Evolutionary conservation across 2,797 vertebrate species (phyloP).

Genomic region (Diceros bicornis): DNA sequence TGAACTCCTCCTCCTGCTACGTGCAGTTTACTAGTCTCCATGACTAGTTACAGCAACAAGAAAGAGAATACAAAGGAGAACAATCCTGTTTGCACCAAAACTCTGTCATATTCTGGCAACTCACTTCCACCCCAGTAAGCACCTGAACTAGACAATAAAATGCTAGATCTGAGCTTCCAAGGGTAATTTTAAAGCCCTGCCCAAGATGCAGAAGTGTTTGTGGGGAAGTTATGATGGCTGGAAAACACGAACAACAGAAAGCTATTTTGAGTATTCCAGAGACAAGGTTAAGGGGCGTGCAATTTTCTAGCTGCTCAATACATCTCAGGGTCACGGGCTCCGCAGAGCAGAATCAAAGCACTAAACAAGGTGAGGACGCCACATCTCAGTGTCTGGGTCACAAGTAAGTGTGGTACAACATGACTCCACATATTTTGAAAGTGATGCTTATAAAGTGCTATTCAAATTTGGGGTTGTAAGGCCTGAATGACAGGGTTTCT

Average conservation of each 20-base stretch:
- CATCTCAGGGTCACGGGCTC: background rate
- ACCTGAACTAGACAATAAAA: constrained; percentile 62
- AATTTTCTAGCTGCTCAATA: constrained; percentile 34
- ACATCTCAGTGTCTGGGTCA: background rate
- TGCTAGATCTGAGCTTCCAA: constrained; percentile 14
- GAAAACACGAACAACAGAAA: constrained; percentile 49
- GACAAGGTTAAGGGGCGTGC: background rate
- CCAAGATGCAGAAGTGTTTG: constrained; percentile 17
- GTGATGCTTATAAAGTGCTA: background rate
- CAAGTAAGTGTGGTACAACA: background rate
- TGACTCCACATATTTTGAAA: background rate
- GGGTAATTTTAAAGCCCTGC: constrained; percentile 39
- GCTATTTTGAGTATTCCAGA: constrained; percentile 37
- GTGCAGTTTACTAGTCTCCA: background rate
- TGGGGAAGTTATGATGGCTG: background rate
- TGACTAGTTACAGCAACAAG: background rate
- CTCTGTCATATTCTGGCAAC: constrained; percentile 45
- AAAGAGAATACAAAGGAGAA: constrained; percentile 24
- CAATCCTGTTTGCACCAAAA: constrained; percentile 3
- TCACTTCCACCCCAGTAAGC: constrained; percentile 61
- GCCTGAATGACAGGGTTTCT: background rate
- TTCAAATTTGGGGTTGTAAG: constrained; percentile 43
- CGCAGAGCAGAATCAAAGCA: background rate
- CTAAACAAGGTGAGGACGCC: background rate
- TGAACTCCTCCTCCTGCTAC: background rate